These are phyloP conservation scores for Dyspetes luteomarginatus DNA, from an alignment of 2,888 invertebrate genomes.

Conservation along the genomic window DNA sequence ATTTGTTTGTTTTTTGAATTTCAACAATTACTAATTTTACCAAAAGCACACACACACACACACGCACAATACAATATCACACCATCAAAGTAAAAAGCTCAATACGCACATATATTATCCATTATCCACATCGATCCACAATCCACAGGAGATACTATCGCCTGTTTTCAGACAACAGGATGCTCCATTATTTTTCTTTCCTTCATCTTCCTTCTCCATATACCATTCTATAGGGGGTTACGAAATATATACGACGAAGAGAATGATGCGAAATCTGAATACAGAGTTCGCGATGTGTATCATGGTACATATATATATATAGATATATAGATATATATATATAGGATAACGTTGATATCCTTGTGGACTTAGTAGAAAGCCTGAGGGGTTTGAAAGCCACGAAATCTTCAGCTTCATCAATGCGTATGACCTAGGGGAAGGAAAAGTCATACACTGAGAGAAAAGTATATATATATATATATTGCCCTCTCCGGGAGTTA, in stretches of 20 bases:
- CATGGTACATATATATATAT: constrained; percentile 28
- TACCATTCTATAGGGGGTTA: neutral
- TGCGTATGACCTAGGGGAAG: neutral
- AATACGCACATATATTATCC: too few relatives aligned
- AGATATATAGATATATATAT: constrained; percentile 3
- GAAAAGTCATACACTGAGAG: neutral
- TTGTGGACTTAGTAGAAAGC: constrained; percentile 29
- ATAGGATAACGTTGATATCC: neutral
- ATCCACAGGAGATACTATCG: too few relatives aligned
- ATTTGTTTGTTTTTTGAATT: too few relatives aligned
- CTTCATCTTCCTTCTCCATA: neutral
- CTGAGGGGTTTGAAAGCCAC: constrained; percentile 7
- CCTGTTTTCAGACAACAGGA: too few relatives aligned
- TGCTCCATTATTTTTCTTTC: too few relatives aligned
- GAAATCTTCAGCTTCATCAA: constrained; percentile 1
- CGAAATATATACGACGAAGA: neutral
- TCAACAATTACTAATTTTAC: too few relatives aligned
- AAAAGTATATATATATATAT: neutral
- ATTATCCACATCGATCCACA: too few relatives aligned
- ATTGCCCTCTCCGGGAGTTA: constrained; percentile 1
- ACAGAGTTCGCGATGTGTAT: constrained; percentile 23
- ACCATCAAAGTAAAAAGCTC: too few relatives aligned
- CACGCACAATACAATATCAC: too few relatives aligned
- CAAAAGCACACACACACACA: too few relatives aligned
- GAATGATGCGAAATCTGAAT: neutral